Evolutionary conservation across 2,113 vertebrate species (phyloP).

Genomic region (Oncorhynchus nerka): DNA sequence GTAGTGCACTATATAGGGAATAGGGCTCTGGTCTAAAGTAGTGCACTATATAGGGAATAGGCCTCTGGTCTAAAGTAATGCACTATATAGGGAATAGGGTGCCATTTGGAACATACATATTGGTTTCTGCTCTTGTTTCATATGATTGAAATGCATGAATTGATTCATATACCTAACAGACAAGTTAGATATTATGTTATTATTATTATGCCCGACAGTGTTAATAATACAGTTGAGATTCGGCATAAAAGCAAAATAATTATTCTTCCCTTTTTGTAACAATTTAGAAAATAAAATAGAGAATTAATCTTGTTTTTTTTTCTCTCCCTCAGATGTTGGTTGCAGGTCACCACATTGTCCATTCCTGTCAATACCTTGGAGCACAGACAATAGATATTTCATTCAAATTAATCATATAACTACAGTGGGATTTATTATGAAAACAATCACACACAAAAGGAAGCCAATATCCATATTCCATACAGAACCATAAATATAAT

Average conservation of each 20-base stretch:
- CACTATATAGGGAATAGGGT: no score
- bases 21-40: no score
- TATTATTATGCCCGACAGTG: slow-evolving; percentile 4
- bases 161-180: neutral
- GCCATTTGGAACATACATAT: no score
- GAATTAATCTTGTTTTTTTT: slow-evolving; percentile 51
- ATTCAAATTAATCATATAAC: neutral
- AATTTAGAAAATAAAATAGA: slow-evolving; percentile 55
- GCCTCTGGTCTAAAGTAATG: no score
- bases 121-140: neutral
- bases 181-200: neutral
- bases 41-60: no score
- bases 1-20: no score
- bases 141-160: neutral
- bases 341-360: slow-evolving; percentile 26
- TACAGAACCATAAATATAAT: no score
- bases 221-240: slow-evolving; percentile 66
- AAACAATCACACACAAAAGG: neutral
- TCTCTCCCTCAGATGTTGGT: slow-evolving; percentile 38
- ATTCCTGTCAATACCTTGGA: slow-evolving; percentile 62
- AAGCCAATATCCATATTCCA: neutral
- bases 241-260: slow-evolving; percentile 63
- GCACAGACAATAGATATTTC: slow-evolving; percentile 18
- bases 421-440: no score
- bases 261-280: slow-evolving; percentile 52